phyloP scores from a whole-genome alignment of 2,888 invertebrate genomes.

The Stenodera caucasica region DNA sequence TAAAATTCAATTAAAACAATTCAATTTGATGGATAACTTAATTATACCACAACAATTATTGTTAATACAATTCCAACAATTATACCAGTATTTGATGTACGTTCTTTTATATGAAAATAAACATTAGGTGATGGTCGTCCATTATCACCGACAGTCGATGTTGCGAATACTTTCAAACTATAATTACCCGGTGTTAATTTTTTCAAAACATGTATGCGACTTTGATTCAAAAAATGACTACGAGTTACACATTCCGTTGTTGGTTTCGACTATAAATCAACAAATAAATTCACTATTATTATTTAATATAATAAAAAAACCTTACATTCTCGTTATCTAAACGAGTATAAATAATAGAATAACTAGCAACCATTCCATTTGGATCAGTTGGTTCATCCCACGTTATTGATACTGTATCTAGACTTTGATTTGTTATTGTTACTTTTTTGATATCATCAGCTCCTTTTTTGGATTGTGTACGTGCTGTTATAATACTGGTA shows the following conservation, averaged over 20 bases:
- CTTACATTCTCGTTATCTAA: constrained; percentile 69
- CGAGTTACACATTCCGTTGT: constrained; percentile 69
- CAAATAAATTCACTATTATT: not conserved
- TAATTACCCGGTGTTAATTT: constrained; percentile 78
- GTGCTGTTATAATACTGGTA: constrained; percentile 55
- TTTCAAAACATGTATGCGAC: constrained; percentile 59
- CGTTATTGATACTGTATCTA: constrained; percentile 65
- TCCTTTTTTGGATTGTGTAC: constrained; percentile 54
- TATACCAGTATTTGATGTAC: constrained; percentile 15
- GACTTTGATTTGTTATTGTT: constrained; percentile 57
- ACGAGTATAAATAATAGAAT: constrained; percentile 74
- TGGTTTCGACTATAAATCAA: constrained; percentile 57
- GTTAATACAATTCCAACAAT: constrained; percentile 2
- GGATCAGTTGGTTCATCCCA: constrained; percentile 85
- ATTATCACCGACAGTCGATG: constrained; percentile 71
- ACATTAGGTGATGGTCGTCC: constrained; percentile 64
- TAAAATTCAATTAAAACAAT: not conserved
- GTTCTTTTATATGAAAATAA: constrained; percentile 66
- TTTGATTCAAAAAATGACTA: constrained; percentile 60
- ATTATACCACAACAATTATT: not conserved
- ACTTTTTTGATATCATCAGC: constrained; percentile 68
- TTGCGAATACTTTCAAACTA: constrained; percentile 74
- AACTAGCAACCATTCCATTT: constrained; percentile 86
- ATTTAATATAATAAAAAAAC: not conserved
- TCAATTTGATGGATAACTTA: not conserved